A percentile compares a stretch with the other conserved stretches of the same genome.
phyloP scores from a whole-genome alignment of 2,888 invertebrate genomes.

The Micropterix aruncella region DNA sequence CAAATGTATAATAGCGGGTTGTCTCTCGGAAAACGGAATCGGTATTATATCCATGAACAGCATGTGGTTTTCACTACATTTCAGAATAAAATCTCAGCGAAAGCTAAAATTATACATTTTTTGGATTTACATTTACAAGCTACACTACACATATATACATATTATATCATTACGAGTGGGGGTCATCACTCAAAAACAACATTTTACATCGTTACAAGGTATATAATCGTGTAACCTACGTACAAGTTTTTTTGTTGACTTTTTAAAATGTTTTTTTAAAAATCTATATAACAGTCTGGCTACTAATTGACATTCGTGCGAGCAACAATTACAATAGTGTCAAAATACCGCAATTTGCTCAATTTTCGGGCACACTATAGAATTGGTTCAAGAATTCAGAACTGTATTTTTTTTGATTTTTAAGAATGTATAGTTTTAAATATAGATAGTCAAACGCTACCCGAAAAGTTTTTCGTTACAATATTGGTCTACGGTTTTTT shows the following conservation, averaged over 20 bases:
- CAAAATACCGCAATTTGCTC: too few relatives aligned
- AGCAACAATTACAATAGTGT: conserved; percentile 9
- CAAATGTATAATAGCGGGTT: not conserved
- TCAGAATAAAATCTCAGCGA: too few relatives aligned
- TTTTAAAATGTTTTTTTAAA: not conserved
- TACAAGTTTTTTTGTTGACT: not conserved
- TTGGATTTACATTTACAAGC: too few relatives aligned
- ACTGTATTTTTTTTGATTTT: not conserved
- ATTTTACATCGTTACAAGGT: too few relatives aligned
- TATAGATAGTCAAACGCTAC: not conserved
- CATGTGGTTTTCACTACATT: too few relatives aligned
- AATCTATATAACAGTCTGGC: conserved; percentile 10
- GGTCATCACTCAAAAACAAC: not conserved
- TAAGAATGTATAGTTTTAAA: not conserved
- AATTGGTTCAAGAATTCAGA: not conserved
- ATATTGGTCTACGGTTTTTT: not conserved
- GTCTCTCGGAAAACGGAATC: too few relatives aligned
- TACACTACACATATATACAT: not conserved
- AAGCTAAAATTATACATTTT: too few relatives aligned
- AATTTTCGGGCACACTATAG: not conserved
- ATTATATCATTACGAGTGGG: not conserved
- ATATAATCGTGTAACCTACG: not conserved
- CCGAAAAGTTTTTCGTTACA: not conserved
- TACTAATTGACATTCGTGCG: conserved; percentile 14
- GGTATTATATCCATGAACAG: too few relatives aligned